phyloP scores from a whole-genome alignment of 2,113 vertebrate genomes.

The Gopherus flavomarginatus region DNA sequence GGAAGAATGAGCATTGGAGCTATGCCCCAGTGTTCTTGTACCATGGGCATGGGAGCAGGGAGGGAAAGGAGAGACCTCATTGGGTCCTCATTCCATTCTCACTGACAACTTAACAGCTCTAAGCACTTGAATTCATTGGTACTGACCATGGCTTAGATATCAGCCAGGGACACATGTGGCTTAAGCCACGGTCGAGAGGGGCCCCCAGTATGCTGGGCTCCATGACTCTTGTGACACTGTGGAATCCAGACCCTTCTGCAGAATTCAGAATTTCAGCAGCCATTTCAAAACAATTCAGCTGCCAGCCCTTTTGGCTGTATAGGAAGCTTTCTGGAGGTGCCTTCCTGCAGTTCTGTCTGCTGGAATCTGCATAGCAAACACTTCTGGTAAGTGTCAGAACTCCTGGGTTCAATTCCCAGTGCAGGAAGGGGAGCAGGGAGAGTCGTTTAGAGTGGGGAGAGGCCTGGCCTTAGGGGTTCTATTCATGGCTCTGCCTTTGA shows the following conservation, averaged over 20 bases:
- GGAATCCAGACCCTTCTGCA: neutral
- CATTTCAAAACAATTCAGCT: neutral
- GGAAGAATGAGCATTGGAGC: neutral
- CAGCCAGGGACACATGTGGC: neutral
- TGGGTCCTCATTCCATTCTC: neutral
- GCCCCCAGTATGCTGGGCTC: neutral
- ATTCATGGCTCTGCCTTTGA: neutral
- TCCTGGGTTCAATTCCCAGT: neutral
- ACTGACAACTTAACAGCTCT: neutral
- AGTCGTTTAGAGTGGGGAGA: neutral
- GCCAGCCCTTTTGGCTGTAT: neutral
- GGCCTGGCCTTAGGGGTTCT: neutral
- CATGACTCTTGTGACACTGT: neutral
- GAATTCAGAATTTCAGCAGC: neutral
- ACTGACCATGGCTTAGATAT: neutral
- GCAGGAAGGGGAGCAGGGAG: neutral
- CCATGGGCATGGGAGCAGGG: neutral
- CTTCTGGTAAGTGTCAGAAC: neutral
- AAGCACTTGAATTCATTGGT: neutral
- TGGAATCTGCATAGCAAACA: neutral
- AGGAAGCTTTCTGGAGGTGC: neutral
- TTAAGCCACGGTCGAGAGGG: neutral
- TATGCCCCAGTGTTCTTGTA: neutral
- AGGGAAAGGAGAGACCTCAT: neutral
- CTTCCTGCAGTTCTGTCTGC: neutral